Evolutionary conservation across 1,140 invertebrate genomes (phyloP).

Genomic region (Eriocheir sinensis): DNA sequence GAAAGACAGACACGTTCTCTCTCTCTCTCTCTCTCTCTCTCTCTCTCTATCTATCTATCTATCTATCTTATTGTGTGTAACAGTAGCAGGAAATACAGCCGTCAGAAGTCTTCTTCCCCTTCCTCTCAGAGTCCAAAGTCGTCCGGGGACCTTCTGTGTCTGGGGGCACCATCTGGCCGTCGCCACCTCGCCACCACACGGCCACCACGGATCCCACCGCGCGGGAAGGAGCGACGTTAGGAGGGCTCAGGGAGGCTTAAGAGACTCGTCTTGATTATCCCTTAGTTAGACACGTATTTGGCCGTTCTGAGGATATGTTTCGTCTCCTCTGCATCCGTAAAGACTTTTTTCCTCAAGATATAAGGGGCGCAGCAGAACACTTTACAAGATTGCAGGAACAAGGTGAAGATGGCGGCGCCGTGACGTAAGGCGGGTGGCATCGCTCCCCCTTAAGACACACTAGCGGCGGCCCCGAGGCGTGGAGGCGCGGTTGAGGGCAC

Average conservation of each 20-base stretch:
- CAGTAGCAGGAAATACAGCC: not conserved
- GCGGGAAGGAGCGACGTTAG: not conserved
- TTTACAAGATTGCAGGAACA: not conserved
- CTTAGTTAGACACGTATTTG: not conserved
- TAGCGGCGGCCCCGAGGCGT: not conserved
- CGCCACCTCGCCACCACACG: not conserved
- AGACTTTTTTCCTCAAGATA: no score
- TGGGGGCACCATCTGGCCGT: not conserved
- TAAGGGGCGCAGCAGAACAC: not conserved
- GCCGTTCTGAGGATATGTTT: not conserved
- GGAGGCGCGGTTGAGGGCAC: no score
- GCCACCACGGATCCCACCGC: not conserved
- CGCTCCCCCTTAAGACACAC: not conserved
- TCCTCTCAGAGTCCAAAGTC: not conserved
- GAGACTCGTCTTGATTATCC: slow-evolving; percentile 2
- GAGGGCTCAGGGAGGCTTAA: not conserved
- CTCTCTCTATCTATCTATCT: no score
- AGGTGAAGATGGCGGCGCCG: not conserved
- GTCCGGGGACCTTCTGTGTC: not conserved
- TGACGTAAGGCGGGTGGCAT: no score
- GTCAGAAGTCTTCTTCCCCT: no score
- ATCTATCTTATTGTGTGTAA: no score
- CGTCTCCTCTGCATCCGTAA: no score
- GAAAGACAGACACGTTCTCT: not conserved
- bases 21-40: no score